phyloP scores from a whole-genome alignment of 2,113 vertebrate genomes.

The Spilogale gracilis region DNA sequence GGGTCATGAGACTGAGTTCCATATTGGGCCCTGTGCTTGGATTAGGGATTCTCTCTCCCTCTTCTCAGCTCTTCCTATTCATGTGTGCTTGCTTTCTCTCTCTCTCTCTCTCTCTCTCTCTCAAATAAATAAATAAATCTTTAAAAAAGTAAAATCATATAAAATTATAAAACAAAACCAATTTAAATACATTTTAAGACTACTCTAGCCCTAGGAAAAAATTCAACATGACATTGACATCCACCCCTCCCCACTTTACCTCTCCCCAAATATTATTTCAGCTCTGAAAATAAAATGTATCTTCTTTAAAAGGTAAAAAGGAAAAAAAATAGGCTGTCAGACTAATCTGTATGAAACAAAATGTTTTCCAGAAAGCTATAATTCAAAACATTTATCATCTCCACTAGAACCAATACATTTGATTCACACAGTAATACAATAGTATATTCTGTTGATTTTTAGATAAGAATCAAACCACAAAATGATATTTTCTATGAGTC shows the following conservation, averaged over 20 bases:
- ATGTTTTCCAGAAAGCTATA: constrained; percentile 56
- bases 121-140: background rate
- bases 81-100: background rate
- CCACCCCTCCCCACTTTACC: background rate
- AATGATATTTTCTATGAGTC: constrained; percentile 61
- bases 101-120: background rate
- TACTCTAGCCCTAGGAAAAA: background rate
- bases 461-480: constrained; percentile 50
- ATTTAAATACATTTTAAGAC: background rate
- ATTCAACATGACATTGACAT: background rate
- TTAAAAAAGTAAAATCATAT: background rate
- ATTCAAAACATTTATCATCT: constrained; percentile 47
- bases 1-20: background rate
- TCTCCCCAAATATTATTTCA: background rate
- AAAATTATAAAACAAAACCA: background rate
- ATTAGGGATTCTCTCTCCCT: background rate
- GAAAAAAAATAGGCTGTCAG: background rate
- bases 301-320: constrained; percentile 11
- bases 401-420: background rate
- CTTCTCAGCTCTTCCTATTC: background rate
- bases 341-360: constrained; percentile 43
- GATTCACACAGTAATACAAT: constrained; percentile 23
- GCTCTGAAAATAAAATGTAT: constrained; percentile 24
- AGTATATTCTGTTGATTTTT: constrained; percentile 29
- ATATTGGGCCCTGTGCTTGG: background rate